Base-by-base conservation (phyloP, 2,797 vertebrate genomes). In the Sitta carolinensis region DNA sequence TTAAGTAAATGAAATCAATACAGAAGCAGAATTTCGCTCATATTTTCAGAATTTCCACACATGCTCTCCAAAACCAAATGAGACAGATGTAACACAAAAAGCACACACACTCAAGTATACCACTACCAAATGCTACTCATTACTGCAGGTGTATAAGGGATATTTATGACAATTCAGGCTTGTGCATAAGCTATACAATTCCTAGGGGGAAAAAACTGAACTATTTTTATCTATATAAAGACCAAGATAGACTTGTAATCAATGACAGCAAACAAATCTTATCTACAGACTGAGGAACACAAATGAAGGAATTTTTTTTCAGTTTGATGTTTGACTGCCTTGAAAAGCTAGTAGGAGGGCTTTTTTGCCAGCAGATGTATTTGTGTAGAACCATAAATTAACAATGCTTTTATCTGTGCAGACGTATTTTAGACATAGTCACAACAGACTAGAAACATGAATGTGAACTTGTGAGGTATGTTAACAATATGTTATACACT, bases 381-480 rank as follows among this genome's bases (percentile, higher is more conserved):
- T 89, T 58, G 40, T 55, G 43, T 50, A 87, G 54, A 77, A 58
- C 62, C 76, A 89, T 68, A 87, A 92, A 85, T 89, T 89, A 89
- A n/a, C 50, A 85, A 81, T 48, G 68, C 64, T 94, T 91, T 95
- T 94, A 94, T 94, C 94, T 83, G 22, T 27, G 16, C 3, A 2
- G 90, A 84, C 16, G 2, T 92, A 84, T 70, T 89, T 92, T 66
- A 94, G 75, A 80, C 57, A 70, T 5, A 94, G 87, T 87, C 84
- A 92, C 89, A 94, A 94, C 81, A 92, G 52, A 96, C 54, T 2
- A 72, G 72, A 92, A 95, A 85, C 90, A 91, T 30, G 40, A 93
- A 83, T 11, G n/a, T 27, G 75, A 93, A 87, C 3, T 64, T 87
- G 87, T 89, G 91, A 36, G 23, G 93, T 90, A 84, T 86, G 89